These are phyloP conservation scores for Oriolus oriolus DNA, from an alignment of 2,113 vertebrate genomes.

Conservation along the genomic window DNA sequence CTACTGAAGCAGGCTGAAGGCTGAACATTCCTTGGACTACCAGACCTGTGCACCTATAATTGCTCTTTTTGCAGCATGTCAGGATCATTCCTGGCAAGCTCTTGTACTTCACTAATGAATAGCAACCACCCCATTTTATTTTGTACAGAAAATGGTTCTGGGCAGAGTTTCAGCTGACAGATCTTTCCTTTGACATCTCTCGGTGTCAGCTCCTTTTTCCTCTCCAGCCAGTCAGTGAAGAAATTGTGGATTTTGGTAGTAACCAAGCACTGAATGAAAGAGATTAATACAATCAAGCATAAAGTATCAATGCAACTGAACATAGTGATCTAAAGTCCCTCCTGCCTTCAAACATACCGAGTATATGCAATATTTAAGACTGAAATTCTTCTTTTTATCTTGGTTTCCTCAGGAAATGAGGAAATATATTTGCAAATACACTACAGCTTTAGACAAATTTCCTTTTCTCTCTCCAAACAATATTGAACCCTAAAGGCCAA, in stretches of 20 bases:
- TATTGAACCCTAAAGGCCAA: background rate
- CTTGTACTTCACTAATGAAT: background rate
- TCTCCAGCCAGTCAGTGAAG: background rate
- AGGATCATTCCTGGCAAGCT: background rate
- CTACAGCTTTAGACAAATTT: background rate
- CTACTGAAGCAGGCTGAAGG: background rate
- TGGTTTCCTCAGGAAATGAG: background rate
- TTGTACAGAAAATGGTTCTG: background rate
- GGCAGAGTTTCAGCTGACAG: background rate
- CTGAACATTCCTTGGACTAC: background rate
- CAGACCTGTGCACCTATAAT: background rate
- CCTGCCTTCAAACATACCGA: background rate
- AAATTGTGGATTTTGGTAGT: background rate
- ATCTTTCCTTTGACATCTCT: background rate
- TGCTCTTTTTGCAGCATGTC: background rate
- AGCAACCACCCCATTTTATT: background rate
- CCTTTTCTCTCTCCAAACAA: background rate
- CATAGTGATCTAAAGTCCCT: background rate
- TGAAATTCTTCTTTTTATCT: background rate
- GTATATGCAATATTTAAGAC: background rate
- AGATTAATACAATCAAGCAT: background rate
- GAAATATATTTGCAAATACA: background rate
- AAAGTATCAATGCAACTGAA: background rate
- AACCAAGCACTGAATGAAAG: background rate
- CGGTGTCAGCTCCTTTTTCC: background rate